Evolutionary conservation across 2,797 vertebrate species (phyloP).

Genomic region (Poliocrania exsul): DNA sequence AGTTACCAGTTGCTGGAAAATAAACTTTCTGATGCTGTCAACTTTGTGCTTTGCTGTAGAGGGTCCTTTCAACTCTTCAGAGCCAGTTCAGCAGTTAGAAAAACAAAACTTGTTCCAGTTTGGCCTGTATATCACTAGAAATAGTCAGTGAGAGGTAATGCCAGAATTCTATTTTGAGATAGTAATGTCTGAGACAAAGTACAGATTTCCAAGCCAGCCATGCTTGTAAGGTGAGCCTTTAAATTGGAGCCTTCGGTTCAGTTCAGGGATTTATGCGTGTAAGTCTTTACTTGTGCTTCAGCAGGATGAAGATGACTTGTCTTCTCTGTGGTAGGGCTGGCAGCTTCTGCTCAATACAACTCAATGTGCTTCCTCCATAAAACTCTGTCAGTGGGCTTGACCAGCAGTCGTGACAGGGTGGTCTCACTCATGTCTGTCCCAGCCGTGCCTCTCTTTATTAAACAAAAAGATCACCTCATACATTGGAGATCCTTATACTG

Average conservation of each 20-base stretch:
- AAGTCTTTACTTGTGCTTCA: neutral
- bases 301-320: neutral
- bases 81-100: slow-evolving; percentile 10
- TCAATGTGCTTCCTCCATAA: neutral
- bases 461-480: neutral
- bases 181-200: slow-evolving; percentile 16
- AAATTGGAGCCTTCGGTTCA: neutral
- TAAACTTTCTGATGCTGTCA: neutral
- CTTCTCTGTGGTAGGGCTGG: neutral
- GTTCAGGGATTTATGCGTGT: neutral
- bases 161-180: slow-evolving; percentile 17
- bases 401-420: neutral
- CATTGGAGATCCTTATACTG: neutral
- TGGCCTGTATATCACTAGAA: neutral
- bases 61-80: neutral
- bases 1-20: neutral
- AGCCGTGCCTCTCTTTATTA: neutral
- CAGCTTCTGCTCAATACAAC: neutral
- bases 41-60: neutral
- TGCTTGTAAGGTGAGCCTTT: neutral
- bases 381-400: neutral
- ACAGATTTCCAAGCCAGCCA: neutral
- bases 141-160: neutral
- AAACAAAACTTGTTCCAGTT: slow-evolving; percentile 1
- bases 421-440: neutral